phyloP scores from a whole-genome alignment of 1,140 invertebrate species.

The Zophobas morio region DNA sequence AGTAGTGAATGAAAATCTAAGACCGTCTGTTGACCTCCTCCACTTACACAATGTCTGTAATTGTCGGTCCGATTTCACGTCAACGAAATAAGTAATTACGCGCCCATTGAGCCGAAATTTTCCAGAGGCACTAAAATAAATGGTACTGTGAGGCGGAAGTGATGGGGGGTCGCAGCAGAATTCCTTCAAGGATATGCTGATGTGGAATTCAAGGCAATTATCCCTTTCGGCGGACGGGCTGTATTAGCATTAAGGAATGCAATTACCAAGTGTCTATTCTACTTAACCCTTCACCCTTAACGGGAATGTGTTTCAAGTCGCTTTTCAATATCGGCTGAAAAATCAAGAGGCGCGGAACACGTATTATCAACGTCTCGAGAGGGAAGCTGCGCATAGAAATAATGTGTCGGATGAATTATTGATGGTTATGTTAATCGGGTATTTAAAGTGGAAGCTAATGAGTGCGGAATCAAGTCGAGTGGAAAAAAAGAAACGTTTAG shows the following conservation, averaged over 20 bases:
- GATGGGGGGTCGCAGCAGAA: conserved; percentile 44
- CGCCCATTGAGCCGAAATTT: conserved; percentile 36
- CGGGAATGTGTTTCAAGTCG: conserved; percentile 45
- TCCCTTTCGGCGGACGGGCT: conserved; percentile 54
- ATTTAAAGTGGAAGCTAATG: no score
- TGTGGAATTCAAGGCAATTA: conserved; percentile 62
- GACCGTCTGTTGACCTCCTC: neutral
- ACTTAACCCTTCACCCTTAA: conserved; percentile 53
- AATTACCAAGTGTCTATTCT: conserved; percentile 60
- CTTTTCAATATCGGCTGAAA: conserved; percentile 20
- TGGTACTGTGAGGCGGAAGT: conserved; percentile 35
- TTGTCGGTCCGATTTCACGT: conserved; percentile 3
- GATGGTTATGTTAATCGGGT: neutral
- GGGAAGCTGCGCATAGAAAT: neutral
- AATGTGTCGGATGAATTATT: conserved; percentile 3
- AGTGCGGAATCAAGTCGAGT: neutral
- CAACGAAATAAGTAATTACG: conserved; percentile 31
- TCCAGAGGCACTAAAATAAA: conserved; percentile 29
- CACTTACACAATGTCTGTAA: neutral
- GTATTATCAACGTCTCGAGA: conserved; percentile 1
- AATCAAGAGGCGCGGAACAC: conserved; percentile 2
- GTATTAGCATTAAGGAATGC: conserved; percentile 62
- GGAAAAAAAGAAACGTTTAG: neutral
- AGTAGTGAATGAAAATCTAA: neutral
- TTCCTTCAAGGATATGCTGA: conserved; percentile 58